These are phyloP conservation scores for Neoscelio sp. DNA, from an alignment of 2,888 invertebrate species.

Conservation along the genomic window DNA sequence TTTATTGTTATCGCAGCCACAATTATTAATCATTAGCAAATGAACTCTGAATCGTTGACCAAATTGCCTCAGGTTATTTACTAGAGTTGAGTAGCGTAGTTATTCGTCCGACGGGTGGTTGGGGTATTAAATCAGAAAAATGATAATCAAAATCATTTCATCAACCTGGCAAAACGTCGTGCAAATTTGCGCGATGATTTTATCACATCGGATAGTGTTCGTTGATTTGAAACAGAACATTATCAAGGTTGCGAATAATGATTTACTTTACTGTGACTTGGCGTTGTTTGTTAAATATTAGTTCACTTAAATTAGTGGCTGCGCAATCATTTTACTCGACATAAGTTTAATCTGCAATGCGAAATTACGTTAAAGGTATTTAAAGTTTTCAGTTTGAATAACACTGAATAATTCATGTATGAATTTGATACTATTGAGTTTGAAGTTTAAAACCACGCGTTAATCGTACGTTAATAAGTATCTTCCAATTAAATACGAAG, in stretches of 20 bases:
- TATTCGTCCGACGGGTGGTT: slow-evolving; percentile 15
- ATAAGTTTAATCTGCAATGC: neutral
- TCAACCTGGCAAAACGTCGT: slow-evolving; percentile 1
- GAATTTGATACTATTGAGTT: slow-evolving; percentile 5
- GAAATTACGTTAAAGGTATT: slow-evolving; percentile 3
- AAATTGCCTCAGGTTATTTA: slow-evolving; percentile 46
- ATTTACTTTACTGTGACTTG: too few species aligned
- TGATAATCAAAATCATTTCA: slow-evolving; percentile 15
- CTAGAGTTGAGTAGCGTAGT: slow-evolving; percentile 6
- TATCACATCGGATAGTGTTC: neutral
- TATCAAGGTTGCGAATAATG: too few species aligned
- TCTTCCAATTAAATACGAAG: slow-evolving; percentile 3
- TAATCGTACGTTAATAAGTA: slow-evolving; percentile 28
- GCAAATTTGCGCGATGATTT: slow-evolving; percentile 7
- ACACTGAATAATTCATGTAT: slow-evolving; percentile 16
- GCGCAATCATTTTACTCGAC: too few species aligned
- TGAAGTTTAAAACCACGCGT: neutral
- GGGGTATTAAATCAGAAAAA: slow-evolving; percentile 23
- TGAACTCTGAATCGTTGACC: slow-evolving; percentile 58
- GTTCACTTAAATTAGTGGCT: too few species aligned
- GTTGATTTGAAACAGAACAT: neutral
- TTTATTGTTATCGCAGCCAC: slow-evolving; percentile 68
- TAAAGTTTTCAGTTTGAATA: slow-evolving; percentile 20
- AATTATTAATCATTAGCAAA: slow-evolving; percentile 67
- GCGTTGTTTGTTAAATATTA: too few species aligned